phyloP scores from a whole-genome alignment of 2,888 invertebrate species.

The Metacarcinus magister region DNA sequence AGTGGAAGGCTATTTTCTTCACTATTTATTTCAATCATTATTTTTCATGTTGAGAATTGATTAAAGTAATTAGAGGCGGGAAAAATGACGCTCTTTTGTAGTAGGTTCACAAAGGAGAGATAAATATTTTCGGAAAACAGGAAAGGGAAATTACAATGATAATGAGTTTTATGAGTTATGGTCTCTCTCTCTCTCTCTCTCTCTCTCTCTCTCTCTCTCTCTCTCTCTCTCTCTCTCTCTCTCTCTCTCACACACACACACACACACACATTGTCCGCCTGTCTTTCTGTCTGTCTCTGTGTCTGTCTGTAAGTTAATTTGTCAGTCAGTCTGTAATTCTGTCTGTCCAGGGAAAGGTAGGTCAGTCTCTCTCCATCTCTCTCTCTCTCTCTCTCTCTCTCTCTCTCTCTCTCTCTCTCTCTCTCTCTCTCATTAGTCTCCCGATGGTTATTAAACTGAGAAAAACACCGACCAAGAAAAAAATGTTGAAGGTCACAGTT shows the following conservation, averaged over 20 bases:
- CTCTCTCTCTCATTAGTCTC: background rate
- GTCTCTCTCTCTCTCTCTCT: constrained; percentile 9
- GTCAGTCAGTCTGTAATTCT: too few relatives aligned
- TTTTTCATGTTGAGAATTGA: background rate
- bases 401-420: constrained; percentile 26
- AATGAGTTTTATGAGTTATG: constrained; percentile 26
- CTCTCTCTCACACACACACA: too few relatives aligned
- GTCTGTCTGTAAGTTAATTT: too few relatives aligned
- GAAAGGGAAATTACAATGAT: constrained; percentile 7
- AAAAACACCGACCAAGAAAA: background rate
- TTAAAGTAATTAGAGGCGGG: background rate
- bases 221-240: background rate
- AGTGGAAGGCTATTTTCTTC: background rate
- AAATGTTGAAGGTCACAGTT: background rate
- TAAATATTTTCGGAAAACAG: background rate
- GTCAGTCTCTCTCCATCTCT: too few relatives aligned
- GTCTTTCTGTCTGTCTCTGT: too few relatives aligned
- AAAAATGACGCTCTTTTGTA: background rate
- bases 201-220: constrained; percentile 26
- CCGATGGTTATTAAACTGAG: background rate
- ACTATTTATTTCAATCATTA: background rate
- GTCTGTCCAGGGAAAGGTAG: too few relatives aligned
- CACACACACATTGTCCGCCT: too few relatives aligned
- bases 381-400: constrained; percentile 4
- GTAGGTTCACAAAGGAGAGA: background rate